phyloP scores from a whole-genome alignment of 2,888 invertebrate genomes.

The Lamellibrachia satsuma region DNA sequence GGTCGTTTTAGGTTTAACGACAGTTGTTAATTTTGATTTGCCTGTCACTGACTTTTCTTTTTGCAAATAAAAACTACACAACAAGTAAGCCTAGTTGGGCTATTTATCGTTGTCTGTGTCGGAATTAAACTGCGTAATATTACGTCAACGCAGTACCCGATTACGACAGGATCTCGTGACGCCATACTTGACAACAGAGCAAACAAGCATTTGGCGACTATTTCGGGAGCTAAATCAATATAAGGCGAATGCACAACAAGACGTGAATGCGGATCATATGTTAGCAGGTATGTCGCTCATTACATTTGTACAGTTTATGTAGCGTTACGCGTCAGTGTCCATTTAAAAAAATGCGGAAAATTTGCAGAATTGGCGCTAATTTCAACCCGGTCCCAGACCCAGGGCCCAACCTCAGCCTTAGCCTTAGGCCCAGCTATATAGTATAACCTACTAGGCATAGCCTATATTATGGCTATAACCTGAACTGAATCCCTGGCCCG shows the following conservation, averaged over 20 bases:
- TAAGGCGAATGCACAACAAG: slow-evolving; percentile 8
- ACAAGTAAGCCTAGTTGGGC: too few relatives aligned
- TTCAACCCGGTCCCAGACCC: not conserved
- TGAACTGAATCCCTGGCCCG: too few relatives aligned
- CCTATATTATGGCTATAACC: too few relatives aligned
- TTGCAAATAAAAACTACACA: not conserved
- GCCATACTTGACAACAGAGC: slow-evolving; percentile 13
- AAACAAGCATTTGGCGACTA: slow-evolving; percentile 11
- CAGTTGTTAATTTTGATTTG: not conserved
- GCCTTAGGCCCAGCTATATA: not conserved
- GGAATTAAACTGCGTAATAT: not conserved
- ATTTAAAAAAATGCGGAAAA: not conserved
- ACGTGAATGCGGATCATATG: slow-evolving; percentile 10
- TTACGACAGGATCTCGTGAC: not conserved
- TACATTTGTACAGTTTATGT: not conserved
- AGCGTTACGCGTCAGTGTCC: not conserved
- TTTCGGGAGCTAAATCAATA: slow-evolving; percentile 17
- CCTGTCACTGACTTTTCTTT: not conserved
- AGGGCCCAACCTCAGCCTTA: not conserved
- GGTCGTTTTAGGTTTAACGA: not conserved
- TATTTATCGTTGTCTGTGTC: too few relatives aligned
- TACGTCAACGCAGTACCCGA: slow-evolving; percentile 11
- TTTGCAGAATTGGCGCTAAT: not conserved
- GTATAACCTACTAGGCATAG: too few relatives aligned
- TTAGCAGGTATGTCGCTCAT: not conserved